Evolutionary conservation across 2,797 vertebrate species (phyloP).

Genomic region (Eulemur mongoz): DNA sequence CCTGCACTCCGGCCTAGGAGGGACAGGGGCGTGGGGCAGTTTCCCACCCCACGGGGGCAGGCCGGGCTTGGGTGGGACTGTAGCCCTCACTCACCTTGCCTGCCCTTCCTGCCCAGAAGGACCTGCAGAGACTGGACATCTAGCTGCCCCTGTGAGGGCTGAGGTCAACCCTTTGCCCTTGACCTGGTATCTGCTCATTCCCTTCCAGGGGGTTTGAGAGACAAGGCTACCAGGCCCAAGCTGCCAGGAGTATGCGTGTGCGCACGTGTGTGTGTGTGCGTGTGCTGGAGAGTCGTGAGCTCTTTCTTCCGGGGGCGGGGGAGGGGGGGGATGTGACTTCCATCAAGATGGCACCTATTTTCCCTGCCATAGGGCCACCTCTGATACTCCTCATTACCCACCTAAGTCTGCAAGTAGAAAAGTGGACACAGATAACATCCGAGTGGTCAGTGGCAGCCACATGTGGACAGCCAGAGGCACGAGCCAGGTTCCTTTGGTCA

Average conservation of each 20-base stretch:
- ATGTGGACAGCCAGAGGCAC: slow-evolving; percentile 53
- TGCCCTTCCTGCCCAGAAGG: background rate
- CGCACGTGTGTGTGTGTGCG: too few species aligned
- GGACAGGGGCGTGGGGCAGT: too few species aligned
- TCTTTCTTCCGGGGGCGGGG: background rate
- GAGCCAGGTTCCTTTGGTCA: slow-evolving; percentile 75
- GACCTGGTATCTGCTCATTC: slow-evolving; percentile 9
- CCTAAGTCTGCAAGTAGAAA: slow-evolving; percentile 44
- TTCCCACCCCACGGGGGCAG: background rate
- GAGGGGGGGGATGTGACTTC: background rate
- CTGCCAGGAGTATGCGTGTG: background rate
- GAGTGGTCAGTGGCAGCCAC: slow-evolving; percentile 55
- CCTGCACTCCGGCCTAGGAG: background rate
- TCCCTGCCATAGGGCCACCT: background rate
- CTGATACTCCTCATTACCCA: slow-evolving; percentile 3
- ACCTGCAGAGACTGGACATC: background rate
- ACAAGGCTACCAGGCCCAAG: background rate
- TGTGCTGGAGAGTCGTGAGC: background rate
- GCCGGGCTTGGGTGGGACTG: background rate
- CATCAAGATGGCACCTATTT: background rate
- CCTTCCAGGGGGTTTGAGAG: background rate
- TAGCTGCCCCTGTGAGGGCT: background rate
- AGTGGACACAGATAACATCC: background rate
- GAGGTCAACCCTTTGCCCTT: background rate
- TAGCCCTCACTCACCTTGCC: background rate